These are phyloP conservation scores for Hyalella azteca DNA, from an alignment of 2,888 invertebrate genomes.

Conservation along the genomic window DNA sequence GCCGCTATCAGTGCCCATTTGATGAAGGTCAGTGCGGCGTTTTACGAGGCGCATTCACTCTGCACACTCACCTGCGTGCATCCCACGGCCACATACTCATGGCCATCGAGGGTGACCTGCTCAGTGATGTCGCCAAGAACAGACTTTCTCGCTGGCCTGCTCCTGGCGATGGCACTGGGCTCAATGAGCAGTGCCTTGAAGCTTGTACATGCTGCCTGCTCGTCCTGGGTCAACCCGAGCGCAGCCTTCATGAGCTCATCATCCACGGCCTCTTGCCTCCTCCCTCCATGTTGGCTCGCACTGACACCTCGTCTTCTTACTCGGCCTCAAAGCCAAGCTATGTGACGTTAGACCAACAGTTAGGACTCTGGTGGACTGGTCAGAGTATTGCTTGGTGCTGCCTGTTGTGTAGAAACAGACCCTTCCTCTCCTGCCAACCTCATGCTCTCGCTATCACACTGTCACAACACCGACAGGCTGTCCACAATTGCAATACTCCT, in stretches of 20 bases:
- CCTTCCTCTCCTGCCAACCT: constrained; percentile 47
- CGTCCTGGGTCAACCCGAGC: constrained; percentile 43
- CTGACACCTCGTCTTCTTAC: constrained; percentile 20
- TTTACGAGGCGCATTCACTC: constrained; percentile 45
- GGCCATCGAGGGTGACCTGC: constrained; percentile 44
- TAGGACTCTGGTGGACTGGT: constrained; percentile 56
- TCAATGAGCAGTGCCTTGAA: constrained; percentile 9
- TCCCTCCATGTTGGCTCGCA: constrained; percentile 37
- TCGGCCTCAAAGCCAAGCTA: constrained; percentile 27
- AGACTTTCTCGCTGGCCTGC: constrained; percentile 44
- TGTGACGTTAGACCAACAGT: constrained; percentile 43
- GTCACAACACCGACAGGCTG: constrained; percentile 49
- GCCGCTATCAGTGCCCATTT: constrained; percentile 51
- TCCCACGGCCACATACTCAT: constrained; percentile 43
- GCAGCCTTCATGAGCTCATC: constrained; percentile 51
- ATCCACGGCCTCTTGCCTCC: constrained; percentile 51
- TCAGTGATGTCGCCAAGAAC: constrained; percentile 42
- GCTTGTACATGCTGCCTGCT: constrained; percentile 51
- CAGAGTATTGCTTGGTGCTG: constrained; percentile 53
- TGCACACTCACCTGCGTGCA: constrained; percentile 50
- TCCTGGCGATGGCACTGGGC: constrained; percentile 31
- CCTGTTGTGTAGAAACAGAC: constrained; percentile 47
- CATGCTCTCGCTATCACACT: constrained; percentile 50
- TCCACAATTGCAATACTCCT: constrained; percentile 47
- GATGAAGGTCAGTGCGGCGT: constrained; percentile 54